These are phyloP conservation scores for Cephalopholis sonnerati DNA, from an alignment of 2,113 vertebrate species.

Conservation along the genomic window DNA sequence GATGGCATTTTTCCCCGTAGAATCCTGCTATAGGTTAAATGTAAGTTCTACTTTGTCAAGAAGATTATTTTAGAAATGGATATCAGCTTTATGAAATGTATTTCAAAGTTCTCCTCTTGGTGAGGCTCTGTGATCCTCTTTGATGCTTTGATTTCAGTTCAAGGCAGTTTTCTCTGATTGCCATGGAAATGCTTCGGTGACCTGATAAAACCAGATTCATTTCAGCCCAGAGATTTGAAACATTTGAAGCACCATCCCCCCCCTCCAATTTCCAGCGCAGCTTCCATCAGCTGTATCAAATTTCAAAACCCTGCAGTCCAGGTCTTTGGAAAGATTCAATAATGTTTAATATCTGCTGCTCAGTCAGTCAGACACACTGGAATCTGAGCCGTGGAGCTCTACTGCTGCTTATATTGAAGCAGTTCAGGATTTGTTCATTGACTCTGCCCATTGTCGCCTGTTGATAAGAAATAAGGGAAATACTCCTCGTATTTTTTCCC, in stretches of 20 bases:
- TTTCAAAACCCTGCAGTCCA: slow-evolving; percentile 61
- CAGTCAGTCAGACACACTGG: slow-evolving; percentile 59
- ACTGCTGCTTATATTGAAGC: slow-evolving; percentile 41
- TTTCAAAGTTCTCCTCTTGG: slow-evolving; percentile 23
- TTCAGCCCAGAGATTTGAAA: slow-evolving; percentile 61
- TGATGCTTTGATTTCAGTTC: slow-evolving; percentile 63
- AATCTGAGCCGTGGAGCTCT: slow-evolving; percentile 45
- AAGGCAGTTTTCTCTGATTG: slow-evolving; percentile 58
- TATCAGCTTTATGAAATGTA: not conserved
- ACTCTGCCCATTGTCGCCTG: slow-evolving; percentile 53
- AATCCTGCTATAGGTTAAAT: not conserved
- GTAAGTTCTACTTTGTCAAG: not conserved
- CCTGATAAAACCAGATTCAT: slow-evolving; percentile 66
- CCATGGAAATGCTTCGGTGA: slow-evolving; percentile 62
- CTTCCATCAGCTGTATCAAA: slow-evolving; percentile 73
- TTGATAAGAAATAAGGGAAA: slow-evolving; percentile 65
- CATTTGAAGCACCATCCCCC: slow-evolving; percentile 30
- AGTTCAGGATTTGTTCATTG: slow-evolving; percentile 61
- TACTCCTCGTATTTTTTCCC: not conserved
- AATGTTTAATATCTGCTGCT: slow-evolving; percentile 70
- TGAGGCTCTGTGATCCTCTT: slow-evolving; percentile 38
- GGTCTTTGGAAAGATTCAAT: slow-evolving; percentile 69
- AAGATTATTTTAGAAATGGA: slow-evolving; percentile 33
- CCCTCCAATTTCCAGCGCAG: slow-evolving; percentile 18
- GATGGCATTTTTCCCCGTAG: not conserved